Evolutionary conservation across 2,113 vertebrate genomes (phyloP).

Genomic region (Protobothrops flavoviridis): DNA sequence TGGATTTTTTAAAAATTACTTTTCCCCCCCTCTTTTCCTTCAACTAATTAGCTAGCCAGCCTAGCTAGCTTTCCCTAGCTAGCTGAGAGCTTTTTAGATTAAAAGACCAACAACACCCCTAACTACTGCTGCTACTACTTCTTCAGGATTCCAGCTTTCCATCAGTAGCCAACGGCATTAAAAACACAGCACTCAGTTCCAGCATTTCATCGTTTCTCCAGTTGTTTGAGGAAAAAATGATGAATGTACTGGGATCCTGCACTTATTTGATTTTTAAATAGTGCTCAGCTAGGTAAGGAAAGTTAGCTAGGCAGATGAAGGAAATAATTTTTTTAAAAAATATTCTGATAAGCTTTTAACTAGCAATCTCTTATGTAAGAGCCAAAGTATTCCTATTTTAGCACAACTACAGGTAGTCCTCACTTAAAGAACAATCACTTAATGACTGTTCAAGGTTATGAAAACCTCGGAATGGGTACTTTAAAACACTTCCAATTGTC

Average conservation of each 20-base stretch:
- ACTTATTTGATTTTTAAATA: neutral
- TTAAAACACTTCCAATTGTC: neutral
- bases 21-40: neutral
- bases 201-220: neutral
- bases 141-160: neutral
- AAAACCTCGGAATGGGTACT: neutral
- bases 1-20: neutral
- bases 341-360: neutral
- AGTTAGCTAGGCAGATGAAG: neutral
- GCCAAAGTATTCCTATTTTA: neutral
- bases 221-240: neutral
- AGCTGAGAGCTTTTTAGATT: neutral
- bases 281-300: neutral
- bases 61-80: neutral
- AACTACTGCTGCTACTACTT: neutral
- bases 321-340: neutral
- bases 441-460: neutral
- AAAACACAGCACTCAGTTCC: neutral
- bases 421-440: no score
- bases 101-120: neutral
- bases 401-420: neutral
- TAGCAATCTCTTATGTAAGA: neutral
- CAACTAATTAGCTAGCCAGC: neutral
- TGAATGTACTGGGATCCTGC: neutral
- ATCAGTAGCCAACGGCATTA: neutral